Percentiles rank a stretch among this genome's conserved stretches.
phyloP scores from a whole-genome alignment of 2,113 vertebrate species.

The Phylloscopus whistleri region DNA sequence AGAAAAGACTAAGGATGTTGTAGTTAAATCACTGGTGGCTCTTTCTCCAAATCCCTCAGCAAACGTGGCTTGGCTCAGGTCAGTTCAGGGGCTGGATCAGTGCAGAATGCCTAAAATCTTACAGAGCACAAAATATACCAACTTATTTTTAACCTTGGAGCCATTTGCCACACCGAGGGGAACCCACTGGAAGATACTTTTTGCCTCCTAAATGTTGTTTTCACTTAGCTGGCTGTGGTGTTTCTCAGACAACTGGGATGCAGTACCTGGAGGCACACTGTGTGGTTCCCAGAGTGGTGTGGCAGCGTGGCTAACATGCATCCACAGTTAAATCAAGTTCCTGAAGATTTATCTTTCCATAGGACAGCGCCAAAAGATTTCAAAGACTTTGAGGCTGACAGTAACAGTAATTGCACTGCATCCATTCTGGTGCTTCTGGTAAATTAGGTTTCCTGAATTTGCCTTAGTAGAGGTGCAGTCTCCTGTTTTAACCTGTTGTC shows the following conservation, averaged over 20 bases:
- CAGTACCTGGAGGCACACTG: neutral
- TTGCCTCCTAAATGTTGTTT: neutral
- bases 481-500: neutral
- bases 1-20: neutral
- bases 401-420: neutral
- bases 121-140: neutral
- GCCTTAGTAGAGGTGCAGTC: neutral
- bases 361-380: neutral
- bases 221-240: neutral
- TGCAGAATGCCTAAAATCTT: neutral
- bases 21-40: neutral
- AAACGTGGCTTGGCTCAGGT: neutral
- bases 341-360: neutral
- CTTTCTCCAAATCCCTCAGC: neutral
- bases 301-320: neutral
- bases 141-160: neutral
- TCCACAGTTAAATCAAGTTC: constrained; percentile 27
- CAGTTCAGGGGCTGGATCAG: neutral
- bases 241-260: neutral
- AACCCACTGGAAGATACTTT: neutral
- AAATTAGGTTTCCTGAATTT: constrained; percentile 36
- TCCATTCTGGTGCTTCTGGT: constrained; percentile 7
- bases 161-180: neutral
- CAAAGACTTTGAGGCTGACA: neutral
- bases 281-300: neutral